These are phyloP conservation scores for Tragopan temminckii DNA, from an alignment of 2,797 vertebrate genomes.

Conservation along the genomic window DNA sequence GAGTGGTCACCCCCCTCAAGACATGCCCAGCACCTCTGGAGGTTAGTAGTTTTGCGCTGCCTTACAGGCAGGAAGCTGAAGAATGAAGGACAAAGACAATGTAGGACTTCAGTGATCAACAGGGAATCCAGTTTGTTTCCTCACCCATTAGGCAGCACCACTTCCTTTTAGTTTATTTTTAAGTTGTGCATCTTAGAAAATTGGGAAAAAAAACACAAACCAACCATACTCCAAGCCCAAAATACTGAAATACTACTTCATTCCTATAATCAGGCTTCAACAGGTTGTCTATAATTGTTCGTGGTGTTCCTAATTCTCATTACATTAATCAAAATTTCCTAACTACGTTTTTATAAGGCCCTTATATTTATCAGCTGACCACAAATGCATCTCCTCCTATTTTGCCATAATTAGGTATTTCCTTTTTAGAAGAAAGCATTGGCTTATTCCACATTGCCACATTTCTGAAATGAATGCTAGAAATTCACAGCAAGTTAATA, in stretches of 20 bases:
- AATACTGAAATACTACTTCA: background rate
- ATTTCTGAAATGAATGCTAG: background rate
- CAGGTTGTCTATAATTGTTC: background rate
- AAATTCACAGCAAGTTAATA: background rate
- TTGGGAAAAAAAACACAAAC: accelerated
- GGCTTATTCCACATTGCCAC: background rate
- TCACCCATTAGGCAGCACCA: background rate
- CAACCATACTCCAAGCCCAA: background rate
- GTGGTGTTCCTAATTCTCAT: background rate
- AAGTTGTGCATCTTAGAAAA: background rate
- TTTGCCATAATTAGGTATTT: background rate
- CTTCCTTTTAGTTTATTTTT: background rate
- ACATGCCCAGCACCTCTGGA: background rate
- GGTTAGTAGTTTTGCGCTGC: background rate
- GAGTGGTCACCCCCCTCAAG: background rate
- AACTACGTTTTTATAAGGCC: background rate
- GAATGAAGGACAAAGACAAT: background rate
- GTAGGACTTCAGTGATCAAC: accelerated
- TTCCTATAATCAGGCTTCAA: background rate
- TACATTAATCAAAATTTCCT: background rate
- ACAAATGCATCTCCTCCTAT: background rate
- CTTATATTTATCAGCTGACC: background rate
- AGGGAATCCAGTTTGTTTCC: background rate
- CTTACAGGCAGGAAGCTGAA: background rate
- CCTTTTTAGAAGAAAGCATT: background rate